Base-by-base conservation (phyloP, 92 coral and sea anemone species). In the Parazoanthus atlanticus region DNA sequence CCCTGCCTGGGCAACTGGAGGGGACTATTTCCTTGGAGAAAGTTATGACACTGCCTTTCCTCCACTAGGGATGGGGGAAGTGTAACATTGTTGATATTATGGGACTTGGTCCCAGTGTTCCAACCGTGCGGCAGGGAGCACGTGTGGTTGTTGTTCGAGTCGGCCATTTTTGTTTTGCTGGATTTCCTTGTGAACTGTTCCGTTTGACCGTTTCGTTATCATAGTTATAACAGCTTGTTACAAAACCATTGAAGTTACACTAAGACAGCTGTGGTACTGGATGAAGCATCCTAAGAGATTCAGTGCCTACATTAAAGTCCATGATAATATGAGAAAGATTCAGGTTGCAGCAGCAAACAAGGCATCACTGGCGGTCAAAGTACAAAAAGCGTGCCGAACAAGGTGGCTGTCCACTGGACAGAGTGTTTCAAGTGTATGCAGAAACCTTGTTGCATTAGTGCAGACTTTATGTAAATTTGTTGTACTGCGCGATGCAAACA, bases 231-330 rank as follows among this genome's bases (percentile, higher is more conserved):
- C n/a, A n/a, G n/a, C n/a, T n/a, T n/a, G n/a, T n/a, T n/a, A n/a
- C n/a, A n/a, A n/a, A n/a, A n/a, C n/a, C n/a, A n/a, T n/a, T 30
- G 88, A 89, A 89, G 47, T 49, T 31, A 82, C 91, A 15, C 91
- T 82, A 29, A n/a, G 88, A 13, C 91, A 89, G 88, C 54, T 89
- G 43, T 82, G 91, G 91, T 82, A 89, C 29, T 89, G 91, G 91
- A 73, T 89, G 78, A 85, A 88, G 26, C 74, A 67, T 28, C 90
- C 86, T 13, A 88, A 88, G 29, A 66, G 90, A 40, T 88, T 81
- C 13, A 65, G 73, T 2, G 86, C 90, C 52, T 88, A 46, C 75
- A 78, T 88, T 13, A 88, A 88, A 79, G 64, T 72, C 61, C 80
- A 86, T 79, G 70, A 79, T 54, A 46, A 49, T 67, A 49, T 80